phyloP scores from a whole-genome alignment of 1,140 invertebrate species.

The Drosophila obscura region DNA sequence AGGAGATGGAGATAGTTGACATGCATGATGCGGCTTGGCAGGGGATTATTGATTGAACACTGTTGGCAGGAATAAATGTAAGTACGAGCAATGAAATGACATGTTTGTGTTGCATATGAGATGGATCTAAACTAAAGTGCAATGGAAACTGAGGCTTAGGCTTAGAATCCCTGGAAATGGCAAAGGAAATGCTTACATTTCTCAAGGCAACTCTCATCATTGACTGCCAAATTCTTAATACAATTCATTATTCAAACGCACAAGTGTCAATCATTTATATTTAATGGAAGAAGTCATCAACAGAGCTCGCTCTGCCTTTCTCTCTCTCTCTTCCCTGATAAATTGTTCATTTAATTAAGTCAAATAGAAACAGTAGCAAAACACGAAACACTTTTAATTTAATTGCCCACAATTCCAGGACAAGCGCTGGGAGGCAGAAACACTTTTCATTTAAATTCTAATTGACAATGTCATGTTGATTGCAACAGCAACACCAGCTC shows the following conservation, averaged over 20 bases:
- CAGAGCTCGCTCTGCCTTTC: background rate
- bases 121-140: background rate
- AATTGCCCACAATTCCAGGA: constrained; percentile 13
- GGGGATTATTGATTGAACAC: constrained; percentile 58
- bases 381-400: constrained; percentile 28
- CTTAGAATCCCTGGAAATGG: background rate
- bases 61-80: constrained; percentile 9
- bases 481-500: background rate
- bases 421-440: background rate
- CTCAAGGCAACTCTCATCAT: background rate
- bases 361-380: constrained; percentile 16
- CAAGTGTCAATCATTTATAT: constrained; percentile 35
- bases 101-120: constrained; percentile 11
- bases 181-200: background rate
- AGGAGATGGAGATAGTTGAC: constrained; percentile 1
- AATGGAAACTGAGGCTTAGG: background rate
- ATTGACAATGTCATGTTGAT: constrained; percentile 19
- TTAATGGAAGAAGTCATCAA: constrained; percentile 23
- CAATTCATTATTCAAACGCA: constrained; percentile 6
- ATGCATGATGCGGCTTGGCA: constrained; percentile 9
- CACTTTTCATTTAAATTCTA: constrained; percentile 28
- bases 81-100: constrained; percentile 9
- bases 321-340: background rate
- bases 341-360: constrained; percentile 36
- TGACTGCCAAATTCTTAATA: background rate